Evolutionary conservation across 2,113 vertebrate genomes (phyloP).

Genomic region (Gorsachius goisagi): DNA sequence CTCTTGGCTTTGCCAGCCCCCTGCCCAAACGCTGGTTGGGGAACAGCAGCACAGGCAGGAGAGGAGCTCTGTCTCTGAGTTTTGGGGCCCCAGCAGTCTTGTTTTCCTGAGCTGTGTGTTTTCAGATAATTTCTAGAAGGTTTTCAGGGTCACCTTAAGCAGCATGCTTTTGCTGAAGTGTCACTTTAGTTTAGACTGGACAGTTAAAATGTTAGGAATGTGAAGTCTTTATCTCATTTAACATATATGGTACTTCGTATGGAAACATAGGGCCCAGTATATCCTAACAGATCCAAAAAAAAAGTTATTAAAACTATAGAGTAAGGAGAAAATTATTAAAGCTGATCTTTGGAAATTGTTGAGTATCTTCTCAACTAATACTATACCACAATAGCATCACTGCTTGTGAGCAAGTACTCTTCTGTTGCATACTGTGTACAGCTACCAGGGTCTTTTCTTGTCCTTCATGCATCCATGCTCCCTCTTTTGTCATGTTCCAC

Average conservation of each 20-base stretch:
- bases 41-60: not conserved
- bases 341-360: not conserved
- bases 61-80: not conserved
- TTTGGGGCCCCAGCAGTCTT: not conserved
- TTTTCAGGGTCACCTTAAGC: not conserved
- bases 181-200: not conserved
- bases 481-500: not conserved
- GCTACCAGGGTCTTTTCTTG: not conserved
- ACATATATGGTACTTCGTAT: not conserved
- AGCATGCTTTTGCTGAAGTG: not conserved
- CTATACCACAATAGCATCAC: not conserved
- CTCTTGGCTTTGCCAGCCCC: not conserved
- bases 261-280: not conserved
- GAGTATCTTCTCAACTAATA: not conserved
- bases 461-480: accelerated
- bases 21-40: not conserved
- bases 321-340: not conserved
- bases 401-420: not conserved
- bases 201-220: not conserved
- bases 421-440: not conserved
- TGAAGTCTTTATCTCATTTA: not conserved
- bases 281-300: not conserved
- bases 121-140: not conserved
- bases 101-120: not conserved
- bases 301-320: not conserved